Conservation (phyloP, 64 coral and sea anemone species). For the Cladopsammia gracilis region DNA sequence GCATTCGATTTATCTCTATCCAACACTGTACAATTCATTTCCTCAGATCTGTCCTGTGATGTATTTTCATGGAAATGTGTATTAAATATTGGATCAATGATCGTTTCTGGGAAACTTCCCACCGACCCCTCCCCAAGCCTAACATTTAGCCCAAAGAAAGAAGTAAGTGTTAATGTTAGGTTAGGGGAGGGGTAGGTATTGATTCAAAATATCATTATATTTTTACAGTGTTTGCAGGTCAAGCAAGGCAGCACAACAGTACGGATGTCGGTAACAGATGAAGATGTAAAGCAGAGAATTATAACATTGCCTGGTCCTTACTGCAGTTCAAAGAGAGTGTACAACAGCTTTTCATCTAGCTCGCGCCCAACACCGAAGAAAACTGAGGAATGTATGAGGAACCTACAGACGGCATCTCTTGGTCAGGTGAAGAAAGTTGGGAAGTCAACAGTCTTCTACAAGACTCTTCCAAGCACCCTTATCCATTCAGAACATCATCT, state of each 20-base stretch:
- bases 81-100: no score
- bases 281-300: conserved; percentile 44
- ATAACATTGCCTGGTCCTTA: conserved; percentile 43
- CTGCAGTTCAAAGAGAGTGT: conserved; percentile 43
- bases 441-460: conserved; percentile 60
- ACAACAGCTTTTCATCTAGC: conserved; percentile 68
- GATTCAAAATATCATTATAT: no score
- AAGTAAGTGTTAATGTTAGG: no score
- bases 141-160: no score
- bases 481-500: conserved; percentile 26
- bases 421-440: conserved; percentile 54
- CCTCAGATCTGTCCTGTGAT: no score
- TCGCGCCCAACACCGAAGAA: conserved; percentile 53
- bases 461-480: conserved; percentile 43
- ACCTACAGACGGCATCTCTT: conserved; percentile 38
- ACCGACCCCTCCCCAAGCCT: no score
- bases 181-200: no score
- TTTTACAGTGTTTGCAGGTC: conserved; percentile 36
- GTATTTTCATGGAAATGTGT: no score
- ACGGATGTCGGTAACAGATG: conserved; percentile 6
- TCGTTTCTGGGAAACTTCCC: no score
- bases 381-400: conserved; percentile 19
- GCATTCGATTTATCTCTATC: no score
- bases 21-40: no score
- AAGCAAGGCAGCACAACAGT: conserved; percentile 31